Percentiles rank a stretch among this genome's conserved stretches.
Evolutionary conservation across 2,888 invertebrate genomes (phyloP).

Genomic region (Limnephilus lunatus): DNA sequence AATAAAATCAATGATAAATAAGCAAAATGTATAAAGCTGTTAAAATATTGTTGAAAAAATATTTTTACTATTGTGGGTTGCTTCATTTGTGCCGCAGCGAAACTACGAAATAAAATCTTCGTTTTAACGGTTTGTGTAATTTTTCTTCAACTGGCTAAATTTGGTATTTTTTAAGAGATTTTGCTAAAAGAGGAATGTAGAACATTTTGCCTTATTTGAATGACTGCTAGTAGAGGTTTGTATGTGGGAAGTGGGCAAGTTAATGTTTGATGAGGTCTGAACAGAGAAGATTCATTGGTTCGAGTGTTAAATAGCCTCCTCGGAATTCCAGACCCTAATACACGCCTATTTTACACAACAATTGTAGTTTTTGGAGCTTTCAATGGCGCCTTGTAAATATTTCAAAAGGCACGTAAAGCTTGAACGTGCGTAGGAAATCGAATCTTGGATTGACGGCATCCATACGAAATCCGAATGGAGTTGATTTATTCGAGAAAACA

Average conservation of each 20-base stretch:
- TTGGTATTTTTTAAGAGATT: neutral
- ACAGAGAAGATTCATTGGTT: neutral
- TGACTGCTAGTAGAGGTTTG: neutral
- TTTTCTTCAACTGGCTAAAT: neutral
- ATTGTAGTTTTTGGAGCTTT: constrained; percentile 15
- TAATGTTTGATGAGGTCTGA: neutral
- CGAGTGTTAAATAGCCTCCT: constrained; percentile 8
- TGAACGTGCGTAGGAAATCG: constrained; percentile 48
- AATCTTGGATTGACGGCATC: constrained; percentile 29
- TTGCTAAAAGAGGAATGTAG: neutral
- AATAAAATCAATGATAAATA: no score
- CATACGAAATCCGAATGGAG: constrained; percentile 11
- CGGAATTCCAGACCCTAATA: neutral
- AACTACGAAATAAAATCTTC: neutral
- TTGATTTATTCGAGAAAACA: constrained; percentile 1
- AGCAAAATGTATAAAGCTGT: no score
- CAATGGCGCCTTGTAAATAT: constrained; percentile 41
- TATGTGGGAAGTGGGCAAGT: neutral
- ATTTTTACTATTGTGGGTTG: no score
- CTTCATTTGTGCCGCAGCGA: neutral
- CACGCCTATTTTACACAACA: constrained; percentile 32
- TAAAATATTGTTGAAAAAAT: no score
- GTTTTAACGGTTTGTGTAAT: neutral
- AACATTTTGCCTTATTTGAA: neutral
- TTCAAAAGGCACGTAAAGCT: constrained; percentile 34